phyloP scores from a whole-genome alignment of 23 tunicate species.

The Clavelina lepadiformis region DNA sequence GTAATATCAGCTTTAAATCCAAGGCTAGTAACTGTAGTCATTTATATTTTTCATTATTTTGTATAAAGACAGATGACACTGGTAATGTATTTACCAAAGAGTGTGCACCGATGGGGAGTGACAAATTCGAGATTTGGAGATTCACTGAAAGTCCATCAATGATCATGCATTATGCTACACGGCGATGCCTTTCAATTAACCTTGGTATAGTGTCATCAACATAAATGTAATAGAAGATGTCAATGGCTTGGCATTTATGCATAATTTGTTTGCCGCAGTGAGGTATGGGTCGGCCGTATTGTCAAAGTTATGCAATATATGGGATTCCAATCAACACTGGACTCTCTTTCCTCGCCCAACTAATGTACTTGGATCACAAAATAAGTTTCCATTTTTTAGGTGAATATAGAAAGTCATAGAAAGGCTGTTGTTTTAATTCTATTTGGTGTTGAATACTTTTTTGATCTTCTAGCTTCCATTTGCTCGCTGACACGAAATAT shows the following conservation, averaged over 20 bases:
- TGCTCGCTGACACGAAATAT: background rate
- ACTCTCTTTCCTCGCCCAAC: slow-evolving; percentile 5
- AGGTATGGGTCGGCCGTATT: slow-evolving; percentile 11
- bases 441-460: too few species aligned
- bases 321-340: slow-evolving; percentile 28
- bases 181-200: slow-evolving; percentile 41
- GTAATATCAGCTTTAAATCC: too few species aligned
- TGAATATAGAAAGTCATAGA: too few species aligned
- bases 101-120: slow-evolving; percentile 25
- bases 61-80: slow-evolving; percentile 34
- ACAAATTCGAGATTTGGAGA: slow-evolving; percentile 55
- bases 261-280: too few species aligned
- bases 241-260: too few species aligned
- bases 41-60: too few species aligned
- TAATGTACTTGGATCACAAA: background rate
- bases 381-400: slow-evolving; percentile 4
- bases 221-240: background rate
- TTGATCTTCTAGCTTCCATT: slow-evolving; percentile 17
- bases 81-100: slow-evolving; percentile 35
- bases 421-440: too few species aligned
- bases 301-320: background rate
- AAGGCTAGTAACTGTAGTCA: too few species aligned
- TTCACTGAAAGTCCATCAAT: slow-evolving; percentile 63
- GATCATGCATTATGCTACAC: slow-evolving; percentile 36
- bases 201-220: slow-evolving; percentile 7